These are phyloP conservation scores for Ormyrus nitidulus DNA, from an alignment of 2,888 invertebrate species.

Conservation along the genomic window DNA sequence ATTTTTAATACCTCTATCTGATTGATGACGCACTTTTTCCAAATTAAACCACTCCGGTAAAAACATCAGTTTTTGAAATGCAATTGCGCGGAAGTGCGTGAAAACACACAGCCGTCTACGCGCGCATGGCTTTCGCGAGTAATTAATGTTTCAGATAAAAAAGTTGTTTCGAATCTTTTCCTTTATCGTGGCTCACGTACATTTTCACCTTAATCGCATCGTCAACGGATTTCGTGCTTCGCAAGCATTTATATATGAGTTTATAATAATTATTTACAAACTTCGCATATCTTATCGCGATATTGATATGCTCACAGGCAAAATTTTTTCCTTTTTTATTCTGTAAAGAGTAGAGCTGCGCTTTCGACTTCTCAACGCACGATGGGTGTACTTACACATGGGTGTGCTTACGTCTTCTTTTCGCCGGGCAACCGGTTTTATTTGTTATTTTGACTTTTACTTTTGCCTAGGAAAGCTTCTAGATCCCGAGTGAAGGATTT, in stretches of 20 bases:
- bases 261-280: conserved; percentile 20
- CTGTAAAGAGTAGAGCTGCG: background rate
- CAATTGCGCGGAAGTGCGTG: conserved; percentile 1
- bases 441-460: conserved; percentile 24
- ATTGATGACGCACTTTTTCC: background rate
- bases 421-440: conserved; percentile 13
- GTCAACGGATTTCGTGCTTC: background rate
- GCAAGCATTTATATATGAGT: background rate
- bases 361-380: conserved; percentile 16
- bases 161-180: background rate
- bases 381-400: background rate
- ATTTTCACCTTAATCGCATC: background rate
- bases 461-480: background rate
- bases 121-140: conserved; percentile 4
- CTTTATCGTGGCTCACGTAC: background rate
- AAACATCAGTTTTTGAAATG: background rate
- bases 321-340: background rate
- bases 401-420: background rate
- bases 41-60: background rate
- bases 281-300: conserved; percentile 29
- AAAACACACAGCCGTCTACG: background rate
- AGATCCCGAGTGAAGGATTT: no score
- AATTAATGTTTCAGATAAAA: background rate
- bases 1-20: no score
- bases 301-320: conserved; percentile 3